phyloP scores from a whole-genome alignment of 2,888 invertebrate species.

The Invenusta paracnida region DNA sequence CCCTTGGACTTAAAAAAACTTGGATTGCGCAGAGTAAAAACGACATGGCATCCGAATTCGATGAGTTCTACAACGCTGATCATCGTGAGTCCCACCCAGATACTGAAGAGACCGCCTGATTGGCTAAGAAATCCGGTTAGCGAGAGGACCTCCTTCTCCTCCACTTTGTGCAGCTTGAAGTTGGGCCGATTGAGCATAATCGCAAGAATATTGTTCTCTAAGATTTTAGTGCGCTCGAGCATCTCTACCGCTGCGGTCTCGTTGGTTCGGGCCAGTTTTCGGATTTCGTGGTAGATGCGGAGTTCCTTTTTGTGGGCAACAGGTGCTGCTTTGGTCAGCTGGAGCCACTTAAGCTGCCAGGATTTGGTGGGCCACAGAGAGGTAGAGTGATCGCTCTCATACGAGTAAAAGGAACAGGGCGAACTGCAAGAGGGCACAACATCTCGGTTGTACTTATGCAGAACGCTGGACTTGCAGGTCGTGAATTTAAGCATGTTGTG shows the following conservation, averaged over 20 bases:
- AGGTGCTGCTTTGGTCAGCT: background rate
- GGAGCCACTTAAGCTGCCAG: slow-evolving; percentile 41
- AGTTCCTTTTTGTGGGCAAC: slow-evolving; percentile 36
- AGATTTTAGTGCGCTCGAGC: background rate
- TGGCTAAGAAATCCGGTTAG: slow-evolving; percentile 44
- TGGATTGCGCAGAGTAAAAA: background rate
- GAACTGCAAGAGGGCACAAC: slow-evolving; percentile 41
- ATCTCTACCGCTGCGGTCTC: slow-evolving; percentile 30
- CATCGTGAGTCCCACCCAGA: slow-evolving; percentile 45
- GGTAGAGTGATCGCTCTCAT: slow-evolving; percentile 43
- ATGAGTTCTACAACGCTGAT: slow-evolving; percentile 42
- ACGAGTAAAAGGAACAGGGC: slow-evolving; percentile 44
- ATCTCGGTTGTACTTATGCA: slow-evolving; percentile 38
- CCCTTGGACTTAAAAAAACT: no score
- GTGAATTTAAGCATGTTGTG: slow-evolving; percentile 33
- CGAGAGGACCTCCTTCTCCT: slow-evolving; percentile 44
- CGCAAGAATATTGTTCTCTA: slow-evolving; percentile 42
- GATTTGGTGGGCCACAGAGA: slow-evolving; percentile 44
- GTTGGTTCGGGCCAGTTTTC: background rate
- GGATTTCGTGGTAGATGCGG: background rate
- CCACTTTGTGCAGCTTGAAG: slow-evolving; percentile 43
- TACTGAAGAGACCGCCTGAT: slow-evolving; percentile 42
- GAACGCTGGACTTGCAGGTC: slow-evolving; percentile 30
- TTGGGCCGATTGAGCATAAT: slow-evolving; percentile 43
- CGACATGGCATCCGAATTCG: slow-evolving; percentile 19